Base-by-base conservation (phyloP, 2,113 vertebrate species). In the Pelvicachromis taeniatus region DNA sequence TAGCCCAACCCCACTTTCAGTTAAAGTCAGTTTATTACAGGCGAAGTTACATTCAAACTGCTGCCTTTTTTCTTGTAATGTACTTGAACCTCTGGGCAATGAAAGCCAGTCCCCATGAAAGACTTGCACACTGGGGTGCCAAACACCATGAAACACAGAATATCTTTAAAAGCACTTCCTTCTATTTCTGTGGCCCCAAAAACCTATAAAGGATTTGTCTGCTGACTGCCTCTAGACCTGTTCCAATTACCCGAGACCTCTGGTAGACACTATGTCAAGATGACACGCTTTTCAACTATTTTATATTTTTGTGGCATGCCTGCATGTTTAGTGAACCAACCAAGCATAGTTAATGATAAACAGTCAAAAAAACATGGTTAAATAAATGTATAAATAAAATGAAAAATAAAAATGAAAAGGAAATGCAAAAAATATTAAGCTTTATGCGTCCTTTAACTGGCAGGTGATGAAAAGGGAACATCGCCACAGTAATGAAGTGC, bases 51-150 rank as follows among this genome's bases (percentile, higher is more conserved):
- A 88, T 84, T 82, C 50, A 70, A 85, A 85, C 81, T 48, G 55
- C 35, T 78, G 52, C 33, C 77, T 86, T 85, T 83, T 14, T 83
- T 88, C 56, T 81, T n/a, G 6, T 31, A 77, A 83, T 78, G 45
- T 68, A 38, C 80, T 78, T 77, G 42, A 77, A 81, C 87, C 83
- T 85, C 53, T 82, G 14, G 61, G 77, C 77, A 70, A 77, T 86
- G 40, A 78, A 85, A 80, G 59, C 23, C 77, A 4, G 79, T 56
- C 54, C 33, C 26, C 40, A 14, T 82, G 58, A 89, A 89, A 87
- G 58, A 52, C 17, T 54, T n/a, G 78, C 82, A 6, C 88, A 65
- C 16, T 82, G 50, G 80, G 86, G 79, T 3, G 63, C 26, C 38
- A 14, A 3, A 29, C 35, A 48, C 50, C 78, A 79, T 84, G 81